Conservation (phyloP, 2,888 invertebrate species). For the Spodoptera picta region DNA sequence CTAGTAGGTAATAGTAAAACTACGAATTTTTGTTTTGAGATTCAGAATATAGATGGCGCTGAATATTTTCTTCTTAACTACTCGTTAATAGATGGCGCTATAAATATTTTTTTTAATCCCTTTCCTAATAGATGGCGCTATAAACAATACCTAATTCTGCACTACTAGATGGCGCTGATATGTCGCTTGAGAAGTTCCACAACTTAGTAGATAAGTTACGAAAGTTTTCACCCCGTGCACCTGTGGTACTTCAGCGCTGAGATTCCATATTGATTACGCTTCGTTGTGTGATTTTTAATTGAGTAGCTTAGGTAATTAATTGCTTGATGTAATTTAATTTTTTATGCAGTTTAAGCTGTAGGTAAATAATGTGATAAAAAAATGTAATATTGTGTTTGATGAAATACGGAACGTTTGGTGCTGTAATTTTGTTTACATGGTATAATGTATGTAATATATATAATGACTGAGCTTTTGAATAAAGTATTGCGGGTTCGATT, state of each 20-base stretch:
- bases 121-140: no score
- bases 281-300: not conserved
- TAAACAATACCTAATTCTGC: no score
- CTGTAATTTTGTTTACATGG: no score
- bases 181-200: not conserved
- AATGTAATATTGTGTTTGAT: no score
- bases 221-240: constrained; percentile 44
- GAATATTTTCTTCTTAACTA: constrained; percentile 1
- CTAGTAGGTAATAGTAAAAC: constrained; percentile 22
- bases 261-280: constrained; percentile 13
- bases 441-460: no score
- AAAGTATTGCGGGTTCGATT: no score
- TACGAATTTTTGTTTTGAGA: not conserved
- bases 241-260: constrained; percentile 18
- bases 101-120: rapidly evolving
- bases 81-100: constrained; percentile 28
- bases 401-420: no score
- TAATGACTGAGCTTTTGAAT: no score
- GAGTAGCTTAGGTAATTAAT: no score
- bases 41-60: constrained; percentile 39
- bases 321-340: no score
- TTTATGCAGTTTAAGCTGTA: no score
- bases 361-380: no score
- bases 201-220: constrained; percentile 34
- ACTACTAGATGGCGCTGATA: constrained; percentile 42